A percentile compares a stretch with the other conserved stretches of the same genome.
phyloP scores from a whole-genome alignment of 2,888 invertebrate genomes.

The Julus scandinavius region DNA sequence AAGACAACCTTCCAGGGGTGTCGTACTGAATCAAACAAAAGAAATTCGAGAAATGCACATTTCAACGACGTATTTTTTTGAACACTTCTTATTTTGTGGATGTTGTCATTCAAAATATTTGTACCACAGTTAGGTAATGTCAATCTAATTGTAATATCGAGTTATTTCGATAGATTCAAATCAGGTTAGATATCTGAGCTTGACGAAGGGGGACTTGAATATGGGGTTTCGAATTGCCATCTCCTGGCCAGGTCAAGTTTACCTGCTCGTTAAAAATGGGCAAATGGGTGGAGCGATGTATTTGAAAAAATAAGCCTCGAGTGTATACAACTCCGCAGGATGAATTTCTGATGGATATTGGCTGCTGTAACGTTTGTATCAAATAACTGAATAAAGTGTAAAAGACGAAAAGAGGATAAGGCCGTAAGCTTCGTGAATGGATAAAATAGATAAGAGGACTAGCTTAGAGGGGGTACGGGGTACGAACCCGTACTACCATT shows the following conservation, averaged over 20 bases:
- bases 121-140: too few species aligned
- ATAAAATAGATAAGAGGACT: conserved; percentile 33
- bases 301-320: neutral
- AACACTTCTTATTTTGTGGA: too few species aligned
- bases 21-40: too few species aligned
- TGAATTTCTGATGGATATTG: neutral
- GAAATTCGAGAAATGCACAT: too few species aligned
- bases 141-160: neutral
- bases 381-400: conserved; percentile 33
- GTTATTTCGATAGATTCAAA: neutral
- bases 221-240: neutral
- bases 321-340: neutral
- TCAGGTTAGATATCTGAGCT: neutral
- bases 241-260: neutral
- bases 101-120: too few species aligned
- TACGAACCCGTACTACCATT: conserved; percentile 8
- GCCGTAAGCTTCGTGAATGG: conserved; percentile 6
- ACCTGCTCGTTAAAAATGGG: conserved; percentile 21
- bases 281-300: neutral
- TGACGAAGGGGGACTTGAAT: neutral
- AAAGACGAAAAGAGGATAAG: conserved; percentile 33
- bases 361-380: conserved; percentile 27
- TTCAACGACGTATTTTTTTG: too few species aligned
- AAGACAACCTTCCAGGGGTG: too few species aligned
- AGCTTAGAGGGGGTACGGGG: conserved; percentile 21